Percentiles rank a stretch among this genome's conserved stretches.
Conservation (phyloP, 2,113 vertebrate genomes). For the Camelus bactrianus region DNA sequence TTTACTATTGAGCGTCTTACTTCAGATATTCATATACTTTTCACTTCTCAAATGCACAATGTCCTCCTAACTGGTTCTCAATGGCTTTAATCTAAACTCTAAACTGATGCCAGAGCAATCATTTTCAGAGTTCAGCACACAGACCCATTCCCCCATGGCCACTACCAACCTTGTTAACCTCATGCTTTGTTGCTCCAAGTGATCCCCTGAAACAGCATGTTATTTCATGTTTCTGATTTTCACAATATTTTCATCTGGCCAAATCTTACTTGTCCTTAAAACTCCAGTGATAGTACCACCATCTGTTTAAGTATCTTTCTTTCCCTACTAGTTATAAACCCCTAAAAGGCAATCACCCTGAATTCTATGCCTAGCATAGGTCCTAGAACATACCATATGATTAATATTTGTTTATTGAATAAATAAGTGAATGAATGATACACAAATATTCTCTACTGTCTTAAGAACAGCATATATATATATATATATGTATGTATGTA, state of each 20-base stretch:
- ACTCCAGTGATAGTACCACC: background rate
- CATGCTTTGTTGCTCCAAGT: background rate
- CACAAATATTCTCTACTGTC: background rate
- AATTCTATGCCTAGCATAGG: background rate
- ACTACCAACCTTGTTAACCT: background rate
- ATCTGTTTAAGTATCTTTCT: background rate
- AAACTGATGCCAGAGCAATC: background rate
- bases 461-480: background rate
- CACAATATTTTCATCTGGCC: background rate
- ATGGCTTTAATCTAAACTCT: background rate
- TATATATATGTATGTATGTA: too few relatives aligned
- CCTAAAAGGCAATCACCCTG: background rate
- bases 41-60: background rate
- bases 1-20: background rate
- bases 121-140: background rate
- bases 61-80: background rate
- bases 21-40: background rate
- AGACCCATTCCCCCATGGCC: background rate
- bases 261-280: background rate
- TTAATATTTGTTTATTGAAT: background rate
- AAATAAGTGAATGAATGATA: background rate
- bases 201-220: background rate
- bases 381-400: background rate
- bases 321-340: background rate
- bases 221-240: background rate